A percentile compares a stretch with the other conserved stretches of the same genome.
Conservation (phyloP, 2,888 invertebrate genomes). For the Eupithecia exiguata region DNA sequence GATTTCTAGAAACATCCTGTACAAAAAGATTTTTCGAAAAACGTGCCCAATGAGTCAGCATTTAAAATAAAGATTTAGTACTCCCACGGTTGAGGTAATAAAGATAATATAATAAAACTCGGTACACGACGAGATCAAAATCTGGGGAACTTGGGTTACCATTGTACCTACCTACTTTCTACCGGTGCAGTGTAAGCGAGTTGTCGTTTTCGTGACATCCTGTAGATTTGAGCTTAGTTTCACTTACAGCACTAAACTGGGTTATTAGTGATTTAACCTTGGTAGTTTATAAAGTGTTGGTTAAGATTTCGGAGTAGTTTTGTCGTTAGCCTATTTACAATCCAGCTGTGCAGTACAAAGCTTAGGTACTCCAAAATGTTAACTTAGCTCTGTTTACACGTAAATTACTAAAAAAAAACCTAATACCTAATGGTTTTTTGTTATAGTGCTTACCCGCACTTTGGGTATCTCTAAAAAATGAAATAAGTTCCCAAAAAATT, state of each 20-base stretch:
- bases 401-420: no score
- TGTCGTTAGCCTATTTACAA: not conserved
- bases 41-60: constrained; percentile 64
- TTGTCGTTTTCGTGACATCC: constrained; percentile 10
- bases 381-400: no score
- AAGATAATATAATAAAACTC: constrained; percentile 77
- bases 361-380: no score
- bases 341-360: no score
- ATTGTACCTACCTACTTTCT: constrained; percentile 2
- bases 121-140: constrained; percentile 68
- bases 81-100: constrained; percentile 75
- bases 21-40: constrained; percentile 43
- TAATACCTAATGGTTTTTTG: no score
- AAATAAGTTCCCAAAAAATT: no score
- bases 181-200: not conserved
- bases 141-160: constrained; percentile 42
- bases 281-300: not conserved
- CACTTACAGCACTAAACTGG: not conserved
- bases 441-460: no score
- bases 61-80: constrained; percentile 62
- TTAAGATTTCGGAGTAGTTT: not conserved
- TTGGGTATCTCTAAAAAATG: no score
- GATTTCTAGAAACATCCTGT: constrained; percentile 4
- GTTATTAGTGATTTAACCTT: not conserved
- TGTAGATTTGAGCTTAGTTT: not conserved